Base-by-base conservation (phyloP, 2,888 invertebrate genomes). In the Caradrina kadenii region DNA sequence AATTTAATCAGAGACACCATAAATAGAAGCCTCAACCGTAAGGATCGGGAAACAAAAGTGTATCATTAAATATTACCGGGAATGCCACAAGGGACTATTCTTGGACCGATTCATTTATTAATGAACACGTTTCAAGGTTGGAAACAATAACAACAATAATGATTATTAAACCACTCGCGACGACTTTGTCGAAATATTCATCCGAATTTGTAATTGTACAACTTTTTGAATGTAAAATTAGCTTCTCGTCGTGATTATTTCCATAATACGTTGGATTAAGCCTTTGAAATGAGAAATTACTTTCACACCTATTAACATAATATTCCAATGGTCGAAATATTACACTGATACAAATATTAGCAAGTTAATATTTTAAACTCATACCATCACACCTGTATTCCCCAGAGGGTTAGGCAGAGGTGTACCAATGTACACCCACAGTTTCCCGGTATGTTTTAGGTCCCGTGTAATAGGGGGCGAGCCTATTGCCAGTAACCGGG, bases 131-230 rank as follows among this genome's bases (percentile, higher is more conserved):
- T 53, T 17, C 26, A 61, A 58, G 39, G 45, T 76, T 61, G 26
- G 21, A 53, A 76, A 80, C 48, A 76, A 64, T 71, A 64, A 72
- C 55, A 63, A 71, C 61, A 64, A 55, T 31, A 55, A 71, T 73
- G n/a, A 58, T 62, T 65, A 66, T 62, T 59, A 69, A n/a, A 69
- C 21, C 49, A 52, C 49, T 59, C 15, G 19, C 53, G 26, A 42
- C 35, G 26, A 62, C 53, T 63, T 63, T 56, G 5, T 19, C 3
- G 17, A 71, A 81, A 77, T 81, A 81, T 81, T 83, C 76, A 78
- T 79, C 59, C 21, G 62, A 75, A 77, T 76, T 61, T 55, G 65
- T 80, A 83, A 83, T 82, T 76, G 52, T 56, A 71, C 59, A 81
- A 82, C 73, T 84, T 84, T 81, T 67, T 69, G 67, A 73, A 69